Conservation (phyloP, 2,888 invertebrate species). For the Sinodicranocentrus sp. region DNA sequence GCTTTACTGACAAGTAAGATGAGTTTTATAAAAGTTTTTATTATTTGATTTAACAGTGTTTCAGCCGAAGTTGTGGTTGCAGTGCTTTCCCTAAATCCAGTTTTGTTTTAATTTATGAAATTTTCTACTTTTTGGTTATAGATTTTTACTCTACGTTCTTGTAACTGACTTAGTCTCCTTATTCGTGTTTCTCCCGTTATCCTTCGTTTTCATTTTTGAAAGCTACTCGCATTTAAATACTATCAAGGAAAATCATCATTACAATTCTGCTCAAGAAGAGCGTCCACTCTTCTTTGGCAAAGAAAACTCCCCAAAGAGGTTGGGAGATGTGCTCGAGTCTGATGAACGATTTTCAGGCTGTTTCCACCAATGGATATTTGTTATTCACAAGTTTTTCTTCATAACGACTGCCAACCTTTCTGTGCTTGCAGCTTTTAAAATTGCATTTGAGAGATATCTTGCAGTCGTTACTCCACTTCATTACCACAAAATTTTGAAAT, state of each 20-base stretch:
- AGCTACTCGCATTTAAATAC: no score
- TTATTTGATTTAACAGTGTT: background rate
- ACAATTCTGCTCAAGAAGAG: background rate
- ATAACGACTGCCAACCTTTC: conserved; percentile 62
- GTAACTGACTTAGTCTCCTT: conserved; percentile 39
- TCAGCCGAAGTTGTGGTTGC: no score
- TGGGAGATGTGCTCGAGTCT: background rate
- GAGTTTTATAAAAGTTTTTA: background rate
- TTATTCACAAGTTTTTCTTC: conserved; percentile 60
- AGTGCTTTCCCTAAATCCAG: no score
- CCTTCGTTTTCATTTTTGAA: conserved; percentile 51
- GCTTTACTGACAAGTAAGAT: conserved; percentile 72
- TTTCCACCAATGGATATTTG: conserved; percentile 56
- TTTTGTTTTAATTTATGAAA: no score
- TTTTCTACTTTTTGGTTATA: conserved; percentile 24
- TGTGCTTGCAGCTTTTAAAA: conserved; percentile 68
- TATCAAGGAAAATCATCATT: no score
- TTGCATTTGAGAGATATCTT: conserved; percentile 71
- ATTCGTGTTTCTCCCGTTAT: conserved; percentile 39
- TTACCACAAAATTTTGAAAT: conserved; percentile 72
- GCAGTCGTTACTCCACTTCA: conserved; percentile 73
- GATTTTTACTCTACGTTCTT: conserved; percentile 56
- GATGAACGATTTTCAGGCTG: conserved; percentile 34
- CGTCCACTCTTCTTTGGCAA: conserved; percentile 32
- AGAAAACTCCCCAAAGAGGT: background rate